Base-by-base conservation (phyloP, 2,888 invertebrate genomes). In the Bursaphelenchus okinawaensis region DNA sequence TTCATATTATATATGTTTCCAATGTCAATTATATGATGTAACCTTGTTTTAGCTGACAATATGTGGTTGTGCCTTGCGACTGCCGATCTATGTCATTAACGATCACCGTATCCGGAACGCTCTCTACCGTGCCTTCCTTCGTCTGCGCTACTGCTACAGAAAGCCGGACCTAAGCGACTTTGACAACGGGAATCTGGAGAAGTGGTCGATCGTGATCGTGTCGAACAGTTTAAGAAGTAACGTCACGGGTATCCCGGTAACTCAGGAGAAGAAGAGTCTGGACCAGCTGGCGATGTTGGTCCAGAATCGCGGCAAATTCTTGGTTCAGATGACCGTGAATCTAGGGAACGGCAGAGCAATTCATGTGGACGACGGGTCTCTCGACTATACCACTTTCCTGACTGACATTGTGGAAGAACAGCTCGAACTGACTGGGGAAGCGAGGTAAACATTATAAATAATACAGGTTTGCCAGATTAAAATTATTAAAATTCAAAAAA, bases 321-420 rank as follows among this genome's bases (percentile, higher is more conserved):
- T 76, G 24, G 76, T 76, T 19, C 74, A 76, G 54, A 78, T 76
- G 75, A 78, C 76, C 19, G 69, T 76, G 24, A 72, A 72, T 54
- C 67, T 76, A 31, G 74, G 60, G 1, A 22, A 9, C 40, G 60
- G 19, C 16, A 31, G 22, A 9, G 60, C 19, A 50, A 19, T 59
- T 8, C 26, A 27, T 19, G 12, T 19, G 9, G 51, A 19, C 12
- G 52, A 40, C 40, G 40, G 40, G 6, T 40, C 40, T 3, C n/a
- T 40, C 16, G 40, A 40, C 6, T 40, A 40, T n/a, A 40, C 40
- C 1, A 40, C 40, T 12, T 40, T 40, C 6, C n/a, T 40, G 40
- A 40, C 40, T 12, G 40, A 40, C n/a, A 40, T 40, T 4, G 40
- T 6, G 40, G 40, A 40, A 40, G 40, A 40, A 40, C 40, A 40